Base-by-base conservation (phyloP, 2,797 vertebrate genomes). In the Scarus forsteni region DNA sequence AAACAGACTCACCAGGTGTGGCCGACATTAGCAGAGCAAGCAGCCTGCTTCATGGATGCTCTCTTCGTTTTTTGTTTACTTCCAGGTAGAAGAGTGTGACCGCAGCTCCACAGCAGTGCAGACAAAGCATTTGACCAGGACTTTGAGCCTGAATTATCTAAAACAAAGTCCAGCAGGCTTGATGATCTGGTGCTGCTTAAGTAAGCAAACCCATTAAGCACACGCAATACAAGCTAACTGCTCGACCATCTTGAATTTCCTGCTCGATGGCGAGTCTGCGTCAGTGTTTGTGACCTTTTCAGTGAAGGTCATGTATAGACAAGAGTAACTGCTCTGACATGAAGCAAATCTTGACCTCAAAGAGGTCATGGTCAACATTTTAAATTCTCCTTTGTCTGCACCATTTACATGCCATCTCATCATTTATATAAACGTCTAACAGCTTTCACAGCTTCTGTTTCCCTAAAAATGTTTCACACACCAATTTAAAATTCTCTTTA, bases 301-400 rank as follows among this genome's bases (percentile, higher is more conserved):
- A 45, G 49, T 40, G 64, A 57, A 65, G 53, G 59, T 55, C 75
- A 68, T 56, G 74, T 61, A 64, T 36, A 35, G 60, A 53, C 63
- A 39, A 45, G 12, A 70, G 40, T 60, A 63, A 70, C 58, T 62
- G 56, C 35, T 66, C 68, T 58, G 18, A 66, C 16, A 51, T 56
- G 16, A 74, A 84, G 50, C 45, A 78, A 81, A 61, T 83, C 75
- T 80, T 81, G 84, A 90, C 87, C 84, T 53, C 3, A 36, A 71
- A 46, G 69, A 81, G 83, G 75, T 82, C 81, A 77, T 82, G 61
- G 83, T 89, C 85, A 59, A 67, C 51, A 70, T 79, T 77, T 74
- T 56, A 70, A 43, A 61, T 52, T 64, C 18, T 50, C 59, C 40
- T 66, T 39, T 36, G 38, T 4, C 6, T 10, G 35, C 14, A 60